Evolutionary conservation across 2,888 invertebrate genomes (phyloP).

Genomic region (Metacarcinus magister): DNA sequence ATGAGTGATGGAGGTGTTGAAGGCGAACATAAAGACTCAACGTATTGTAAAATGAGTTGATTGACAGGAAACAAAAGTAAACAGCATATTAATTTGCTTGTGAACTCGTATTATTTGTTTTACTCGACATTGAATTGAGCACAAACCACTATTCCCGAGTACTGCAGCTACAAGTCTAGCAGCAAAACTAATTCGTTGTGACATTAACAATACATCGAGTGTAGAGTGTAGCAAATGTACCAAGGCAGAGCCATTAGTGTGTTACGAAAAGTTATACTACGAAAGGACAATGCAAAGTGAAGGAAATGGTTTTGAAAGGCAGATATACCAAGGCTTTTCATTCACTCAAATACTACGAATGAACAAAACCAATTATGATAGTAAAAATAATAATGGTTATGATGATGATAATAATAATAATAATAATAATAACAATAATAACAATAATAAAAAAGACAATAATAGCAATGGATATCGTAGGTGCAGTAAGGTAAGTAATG

Average conservation of each 20-base stretch:
- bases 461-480: not conserved
- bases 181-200: not conserved
- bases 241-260: too few relatives aligned
- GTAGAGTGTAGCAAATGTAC: not conserved
- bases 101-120: not conserved
- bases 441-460: too few relatives aligned
- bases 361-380: not conserved
- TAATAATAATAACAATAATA: too few relatives aligned
- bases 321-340: not conserved
- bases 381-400: too few relatives aligned
- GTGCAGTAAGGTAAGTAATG: not conserved
- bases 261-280: not conserved
- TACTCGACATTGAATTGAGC: not conserved
- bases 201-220: not conserved
- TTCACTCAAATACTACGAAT: not conserved
- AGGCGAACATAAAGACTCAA: not conserved
- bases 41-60: not conserved
- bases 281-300: too few relatives aligned
- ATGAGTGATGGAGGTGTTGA: not conserved
- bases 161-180: not conserved
- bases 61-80: not conserved
- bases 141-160: not conserved
- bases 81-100: not conserved
- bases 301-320: not conserved
- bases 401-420: too few relatives aligned